phyloP scores from a whole-genome alignment of 2,113 vertebrate species.

The Narcine bancroftii region DNA sequence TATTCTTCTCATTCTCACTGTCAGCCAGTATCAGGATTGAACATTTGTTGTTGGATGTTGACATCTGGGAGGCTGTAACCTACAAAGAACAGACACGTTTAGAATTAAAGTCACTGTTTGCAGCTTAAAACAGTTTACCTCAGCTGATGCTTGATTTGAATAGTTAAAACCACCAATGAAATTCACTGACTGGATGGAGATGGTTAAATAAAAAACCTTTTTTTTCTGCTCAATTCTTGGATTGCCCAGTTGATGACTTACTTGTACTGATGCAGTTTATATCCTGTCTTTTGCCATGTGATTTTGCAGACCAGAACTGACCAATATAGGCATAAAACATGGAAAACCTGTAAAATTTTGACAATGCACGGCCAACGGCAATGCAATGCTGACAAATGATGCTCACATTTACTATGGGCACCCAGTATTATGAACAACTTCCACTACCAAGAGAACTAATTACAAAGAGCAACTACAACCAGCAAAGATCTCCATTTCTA shows the following conservation, averaged over 20 bases:
- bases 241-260: not conserved
- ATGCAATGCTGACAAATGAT: not conserved
- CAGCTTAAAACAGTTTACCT: not conserved
- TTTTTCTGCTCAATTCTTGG: not conserved
- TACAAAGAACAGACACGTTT: slow-evolving; percentile 44
- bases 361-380: not conserved
- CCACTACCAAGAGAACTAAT: not conserved
- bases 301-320: not conserved
- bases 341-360: not conserved
- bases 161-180: not conserved
- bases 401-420: not conserved
- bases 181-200: not conserved
- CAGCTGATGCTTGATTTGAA: not conserved
- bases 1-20: slow-evolving; percentile 83
- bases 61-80: slow-evolving; percentile 91
- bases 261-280: not conserved
- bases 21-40: slow-evolving; percentile 92
- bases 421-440: not conserved
- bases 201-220: not conserved
- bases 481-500: no score
- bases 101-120: not conserved
- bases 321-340: not conserved
- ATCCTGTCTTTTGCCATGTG: not conserved
- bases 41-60: slow-evolving; percentile 76
- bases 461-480: not conserved